Percentiles rank a stretch among this genome's conserved stretches.
phyloP scores from a whole-genome alignment of 2,888 invertebrate genomes.

The Stratiomys singularior region DNA sequence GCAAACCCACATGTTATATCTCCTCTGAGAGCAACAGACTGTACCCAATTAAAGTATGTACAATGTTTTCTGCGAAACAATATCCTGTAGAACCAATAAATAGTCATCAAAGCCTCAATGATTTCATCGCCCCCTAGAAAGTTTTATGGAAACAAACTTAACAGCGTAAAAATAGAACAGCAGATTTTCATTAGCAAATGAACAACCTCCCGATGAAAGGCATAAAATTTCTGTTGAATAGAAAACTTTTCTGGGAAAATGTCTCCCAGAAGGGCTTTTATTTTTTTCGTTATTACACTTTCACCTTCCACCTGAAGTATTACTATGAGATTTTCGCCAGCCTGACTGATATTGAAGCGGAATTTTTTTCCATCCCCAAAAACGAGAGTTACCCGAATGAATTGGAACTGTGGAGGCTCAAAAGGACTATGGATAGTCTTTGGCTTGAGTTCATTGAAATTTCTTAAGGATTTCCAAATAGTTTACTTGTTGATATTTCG shows the following conservation, averaged over 20 bases:
- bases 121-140: constrained; percentile 19
- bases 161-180: constrained; percentile 33
- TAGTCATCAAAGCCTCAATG: background rate
- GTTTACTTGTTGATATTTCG: too few relatives aligned
- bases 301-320: constrained; percentile 41
- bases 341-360: background rate
- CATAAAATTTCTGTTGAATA: constrained; percentile 2
- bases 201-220: constrained; percentile 17
- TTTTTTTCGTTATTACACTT: constrained; percentile 41
- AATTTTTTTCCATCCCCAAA: too few relatives aligned
- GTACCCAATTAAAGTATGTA: background rate
- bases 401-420: too few relatives aligned
- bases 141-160: constrained; percentile 32
- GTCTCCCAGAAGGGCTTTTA: constrained; percentile 32
- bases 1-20: background rate
- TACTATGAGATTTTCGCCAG: constrained; percentile 35
- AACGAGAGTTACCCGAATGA: too few relatives aligned
- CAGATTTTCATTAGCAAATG: constrained; percentile 42
- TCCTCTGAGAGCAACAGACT: too few relatives aligned
- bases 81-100: background rate
- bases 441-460: too few relatives aligned
- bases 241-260: constrained; percentile 28
- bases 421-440: too few relatives aligned
- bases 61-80: too few relatives aligned
- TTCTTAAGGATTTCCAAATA: too few relatives aligned